Percentiles rank a stretch among this genome's conserved stretches.
Evolutionary conservation across 2,113 vertebrate species (phyloP).

Genomic region (Condylura cristata): DNA sequence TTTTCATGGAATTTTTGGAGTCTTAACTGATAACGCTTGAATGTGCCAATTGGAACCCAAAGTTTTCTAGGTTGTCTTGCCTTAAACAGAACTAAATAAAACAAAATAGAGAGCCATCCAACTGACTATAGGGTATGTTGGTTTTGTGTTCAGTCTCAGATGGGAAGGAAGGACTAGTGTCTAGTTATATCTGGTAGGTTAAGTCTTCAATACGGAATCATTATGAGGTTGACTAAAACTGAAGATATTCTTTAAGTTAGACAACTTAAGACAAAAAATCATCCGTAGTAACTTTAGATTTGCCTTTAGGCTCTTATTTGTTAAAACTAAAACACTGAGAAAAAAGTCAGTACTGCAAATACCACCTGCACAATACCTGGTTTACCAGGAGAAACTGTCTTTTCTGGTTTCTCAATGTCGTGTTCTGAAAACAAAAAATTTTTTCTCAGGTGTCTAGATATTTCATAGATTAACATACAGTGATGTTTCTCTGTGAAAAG

Average conservation of each 20-base stretch:
- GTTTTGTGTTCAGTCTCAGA: neutral
- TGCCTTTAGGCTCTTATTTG: neutral
- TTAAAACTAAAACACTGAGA: neutral
- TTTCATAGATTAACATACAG: neutral
- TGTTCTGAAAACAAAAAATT: constrained; percentile 77
- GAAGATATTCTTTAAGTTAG: neutral
- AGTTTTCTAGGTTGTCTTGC: neutral
- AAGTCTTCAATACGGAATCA: neutral
- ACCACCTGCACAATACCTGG: constrained; percentile 77
- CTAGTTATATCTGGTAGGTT: neutral
- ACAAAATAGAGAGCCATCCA: neutral
- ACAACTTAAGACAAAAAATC: neutral
- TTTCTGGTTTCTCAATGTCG: constrained; percentile 68
- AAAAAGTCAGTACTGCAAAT: neutral
- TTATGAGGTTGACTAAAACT: neutral
- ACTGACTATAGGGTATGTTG: neutral
- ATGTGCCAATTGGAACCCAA: neutral
- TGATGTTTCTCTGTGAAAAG: neutral
- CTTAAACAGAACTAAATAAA: neutral
- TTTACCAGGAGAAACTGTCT: constrained; percentile 71
- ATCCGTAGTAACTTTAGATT: neutral
- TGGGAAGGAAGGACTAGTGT: neutral
- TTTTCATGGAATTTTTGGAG: neutral
- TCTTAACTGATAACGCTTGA: neutral
- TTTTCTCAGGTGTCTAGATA: constrained; percentile 49